Evolutionary conservation across 2,888 invertebrate genomes (phyloP), one percentile per base, ranked within the genome.

Genomic region (Nephrotoma guestfalica): DNA sequence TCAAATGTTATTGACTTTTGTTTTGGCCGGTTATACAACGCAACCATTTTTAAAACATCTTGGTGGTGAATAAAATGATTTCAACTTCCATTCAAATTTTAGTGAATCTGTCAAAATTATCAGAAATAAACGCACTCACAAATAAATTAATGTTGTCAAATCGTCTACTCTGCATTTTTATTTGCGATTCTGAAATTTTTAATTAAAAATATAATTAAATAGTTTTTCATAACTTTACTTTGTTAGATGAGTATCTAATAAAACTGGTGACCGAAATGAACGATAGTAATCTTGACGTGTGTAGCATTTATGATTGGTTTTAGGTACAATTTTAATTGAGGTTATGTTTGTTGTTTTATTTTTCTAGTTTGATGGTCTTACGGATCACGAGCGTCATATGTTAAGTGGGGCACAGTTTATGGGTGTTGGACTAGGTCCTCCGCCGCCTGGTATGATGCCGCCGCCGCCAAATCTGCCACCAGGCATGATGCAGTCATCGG

Each of bases 331-430:
- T 9, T n/a, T 41, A 41, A 41, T 3, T 84, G 42, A 84, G 84
- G 84, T 84, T 84, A 84, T 84, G 41, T 83, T 83, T 41, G 9
- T 13, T 40, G 11, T 84, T n/a, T 15, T 84, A 41, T 41, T 41
- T 47, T 84, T 84, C 42, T 41, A 84, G 84, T 84, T 84, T 84
- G 84, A 84, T 84, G 41, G 41, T 15, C 41, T 41, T 41, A 42
- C 84, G 4, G 84, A 84, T n/a, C 41, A 41, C 13, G 84, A 89
- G 87, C 88, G 89, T 11, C 90, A 90, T 88, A 88, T 89, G 88
- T 88, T 89, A 87, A 89, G 88, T 4, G 71, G 71, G 4, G 30
- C 71, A 3, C 71, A 71, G 11, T 89, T 90, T 47, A 88, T 89
- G 15, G 88, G 89, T 7, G 88, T 88, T 0, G 87, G 87, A 11